Conservation (phyloP, 2,797 vertebrate species). For the Malacoctenus gilli region DNA sequence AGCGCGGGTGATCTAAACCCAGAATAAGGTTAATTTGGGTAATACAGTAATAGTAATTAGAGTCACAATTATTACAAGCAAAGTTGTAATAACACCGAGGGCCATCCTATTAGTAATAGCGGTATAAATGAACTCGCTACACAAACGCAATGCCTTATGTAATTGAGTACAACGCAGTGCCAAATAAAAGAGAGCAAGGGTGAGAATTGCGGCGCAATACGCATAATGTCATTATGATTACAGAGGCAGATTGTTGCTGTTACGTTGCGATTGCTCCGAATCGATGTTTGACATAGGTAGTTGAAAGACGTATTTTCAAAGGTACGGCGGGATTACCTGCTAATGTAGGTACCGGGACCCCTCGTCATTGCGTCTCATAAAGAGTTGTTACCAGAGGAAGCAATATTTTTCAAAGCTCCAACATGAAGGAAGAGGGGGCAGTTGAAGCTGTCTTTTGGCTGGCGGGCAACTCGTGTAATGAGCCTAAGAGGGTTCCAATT, state of each 20-base stretch:
- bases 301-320: slow-evolving; percentile 75
- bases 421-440: slow-evolving; percentile 76
- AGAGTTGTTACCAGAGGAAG: slow-evolving; percentile 73
- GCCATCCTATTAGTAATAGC: slow-evolving; percentile 61
- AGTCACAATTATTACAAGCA: slow-evolving; percentile 74
- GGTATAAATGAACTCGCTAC: slow-evolving; percentile 47
- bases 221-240: slow-evolving; percentile 64
- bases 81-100: slow-evolving; percentile 69
- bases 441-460: slow-evolving; percentile 77
- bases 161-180: slow-evolving; percentile 47
- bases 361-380: slow-evolving; percentile 68
- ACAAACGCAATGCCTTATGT: slow-evolving; percentile 49
- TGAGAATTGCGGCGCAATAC: slow-evolving; percentile 34
- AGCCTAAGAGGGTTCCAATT: slow-evolving; percentile 83
- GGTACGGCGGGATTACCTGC: slow-evolving; percentile 66
- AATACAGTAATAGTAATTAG: slow-evolving; percentile 82
- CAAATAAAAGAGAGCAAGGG: slow-evolving; percentile 36
- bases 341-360: slow-evolving; percentile 73
- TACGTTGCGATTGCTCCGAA: slow-evolving; percentile 51
- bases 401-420: slow-evolving; percentile 75
- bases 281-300: slow-evolving; percentile 62
- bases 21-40: slow-evolving; percentile 90
- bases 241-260: slow-evolving; percentile 52
- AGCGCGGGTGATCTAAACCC: slow-evolving; percentile 86
- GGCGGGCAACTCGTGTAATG: slow-evolving; percentile 80